Evolutionary conservation across 2,888 invertebrate genomes (phyloP).

Genomic region (Macrosiphum euphorbiae): DNA sequence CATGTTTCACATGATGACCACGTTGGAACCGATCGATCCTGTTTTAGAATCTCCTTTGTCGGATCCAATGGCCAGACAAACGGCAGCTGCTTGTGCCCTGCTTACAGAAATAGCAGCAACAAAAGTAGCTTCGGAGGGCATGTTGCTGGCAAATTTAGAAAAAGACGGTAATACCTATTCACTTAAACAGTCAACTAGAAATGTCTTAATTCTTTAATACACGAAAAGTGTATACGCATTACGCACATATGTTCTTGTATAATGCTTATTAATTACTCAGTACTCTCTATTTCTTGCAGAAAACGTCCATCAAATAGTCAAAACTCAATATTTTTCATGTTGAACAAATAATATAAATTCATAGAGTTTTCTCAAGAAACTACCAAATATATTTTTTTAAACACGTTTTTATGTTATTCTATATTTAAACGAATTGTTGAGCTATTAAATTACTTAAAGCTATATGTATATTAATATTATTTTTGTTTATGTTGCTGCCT

Average conservation of each 20-base stretch:
- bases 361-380: background rate
- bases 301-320: background rate
- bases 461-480: background rate
- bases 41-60: constrained; percentile 86
- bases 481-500: background rate
- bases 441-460: background rate
- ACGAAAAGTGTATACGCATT: background rate
- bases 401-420: background rate
- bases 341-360: background rate
- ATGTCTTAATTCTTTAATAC: background rate
- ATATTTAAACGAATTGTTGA: background rate
- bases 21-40: constrained; percentile 87
- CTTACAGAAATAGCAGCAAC: constrained; percentile 81
- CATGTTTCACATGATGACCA: constrained; percentile 90
- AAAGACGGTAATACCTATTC: constrained; percentile 76
- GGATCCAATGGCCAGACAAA: constrained; percentile 84
- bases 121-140: constrained; percentile 83
- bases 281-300: background rate
- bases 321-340: background rate
- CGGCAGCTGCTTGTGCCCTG: constrained; percentile 82
- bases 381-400: background rate
- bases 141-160: constrained; percentile 92
- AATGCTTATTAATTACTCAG: background rate
- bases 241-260: background rate
- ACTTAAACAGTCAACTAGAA: background rate